phyloP scores from a whole-genome alignment of 1,140 invertebrate genomes.

The Antheraea pernyi region DNA sequence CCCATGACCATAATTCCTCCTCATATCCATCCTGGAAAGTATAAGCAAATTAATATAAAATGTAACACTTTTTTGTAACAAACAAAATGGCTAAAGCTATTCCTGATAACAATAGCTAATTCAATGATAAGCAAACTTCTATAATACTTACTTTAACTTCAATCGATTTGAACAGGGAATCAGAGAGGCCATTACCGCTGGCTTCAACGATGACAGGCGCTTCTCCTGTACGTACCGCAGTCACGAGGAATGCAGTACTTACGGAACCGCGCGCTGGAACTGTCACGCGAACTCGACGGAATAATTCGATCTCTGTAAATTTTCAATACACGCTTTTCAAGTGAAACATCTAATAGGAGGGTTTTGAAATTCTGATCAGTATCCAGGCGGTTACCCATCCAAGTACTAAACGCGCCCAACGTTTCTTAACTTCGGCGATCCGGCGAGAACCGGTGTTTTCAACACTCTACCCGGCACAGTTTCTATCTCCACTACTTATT shows the following conservation, averaged over 20 bases:
- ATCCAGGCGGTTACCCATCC: no score
- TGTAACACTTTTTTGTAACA: no score
- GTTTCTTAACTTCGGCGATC: no score
- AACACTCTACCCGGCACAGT: no score
- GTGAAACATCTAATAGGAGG: no score
- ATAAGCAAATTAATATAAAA: background rate
- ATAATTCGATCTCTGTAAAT: slow-evolving; percentile 65
- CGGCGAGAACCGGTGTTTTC: no score
- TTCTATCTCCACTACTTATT: no score
- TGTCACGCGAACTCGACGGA: slow-evolving; percentile 53
- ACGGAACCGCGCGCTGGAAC: slow-evolving; percentile 54
- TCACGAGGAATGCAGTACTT: slow-evolving; percentile 72
- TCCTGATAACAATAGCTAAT: background rate
- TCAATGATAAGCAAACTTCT: no score
- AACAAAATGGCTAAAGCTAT: background rate
- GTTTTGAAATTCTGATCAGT: no score
- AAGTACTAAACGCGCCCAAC: no score
- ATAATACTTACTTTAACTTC: slow-evolving; percentile 56
- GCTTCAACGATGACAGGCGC: slow-evolving; percentile 65
- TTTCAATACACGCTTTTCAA: background rate
- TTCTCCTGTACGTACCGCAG: slow-evolving; percentile 48
- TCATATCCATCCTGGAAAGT: slow-evolving; percentile 54
- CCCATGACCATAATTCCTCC: slow-evolving; percentile 59
- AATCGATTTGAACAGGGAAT: slow-evolving; percentile 63
- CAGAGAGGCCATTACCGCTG: slow-evolving; percentile 58